phyloP scores from a whole-genome alignment of 2,888 invertebrate species.

The Clostera curtula region DNA sequence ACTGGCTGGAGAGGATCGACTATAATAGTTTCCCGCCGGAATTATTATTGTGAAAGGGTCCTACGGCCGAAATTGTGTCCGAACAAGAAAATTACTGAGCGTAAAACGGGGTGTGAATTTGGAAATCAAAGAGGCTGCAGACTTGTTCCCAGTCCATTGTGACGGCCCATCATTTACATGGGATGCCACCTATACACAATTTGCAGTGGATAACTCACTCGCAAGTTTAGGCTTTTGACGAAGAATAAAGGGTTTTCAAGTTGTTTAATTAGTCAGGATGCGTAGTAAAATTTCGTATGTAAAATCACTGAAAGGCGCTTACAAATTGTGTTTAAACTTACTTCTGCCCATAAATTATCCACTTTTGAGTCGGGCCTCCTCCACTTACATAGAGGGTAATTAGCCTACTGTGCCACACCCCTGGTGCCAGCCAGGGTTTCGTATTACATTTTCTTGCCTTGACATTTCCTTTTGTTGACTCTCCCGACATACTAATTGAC shows the following conservation, averaged over 20 bases:
- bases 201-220: conserved; percentile 36
- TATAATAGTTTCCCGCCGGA: conserved; percentile 70
- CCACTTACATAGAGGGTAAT: too few relatives aligned
- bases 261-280: conserved; percentile 20
- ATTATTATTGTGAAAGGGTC: conserved; percentile 68
- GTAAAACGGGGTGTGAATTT: conserved; percentile 73
- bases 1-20: conserved; percentile 70
- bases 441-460: too few relatives aligned
- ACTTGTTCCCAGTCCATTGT: conserved; percentile 62
- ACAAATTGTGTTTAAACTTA: too few relatives aligned
- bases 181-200: conserved; percentile 57
- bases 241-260: conserved; percentile 22
- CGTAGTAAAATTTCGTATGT: conserved; percentile 3
- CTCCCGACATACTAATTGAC: too few relatives aligned
- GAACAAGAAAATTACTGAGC: conserved; percentile 75
- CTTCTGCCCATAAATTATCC: too few relatives aligned
- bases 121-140: conserved; percentile 65
- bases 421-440: too few relatives aligned
- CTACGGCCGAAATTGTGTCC: conserved; percentile 62
- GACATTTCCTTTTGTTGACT: too few relatives aligned
- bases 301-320: conserved; percentile 1
- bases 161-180: conserved; percentile 64
- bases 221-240: conserved; percentile 40
- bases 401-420: too few relatives aligned
- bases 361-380: too few relatives aligned